Percentiles rank a stretch among this genome's conserved stretches.
phyloP scores from a whole-genome alignment of 2,797 vertebrate genomes.

The Cryptoblepharus egeriae region DNA sequence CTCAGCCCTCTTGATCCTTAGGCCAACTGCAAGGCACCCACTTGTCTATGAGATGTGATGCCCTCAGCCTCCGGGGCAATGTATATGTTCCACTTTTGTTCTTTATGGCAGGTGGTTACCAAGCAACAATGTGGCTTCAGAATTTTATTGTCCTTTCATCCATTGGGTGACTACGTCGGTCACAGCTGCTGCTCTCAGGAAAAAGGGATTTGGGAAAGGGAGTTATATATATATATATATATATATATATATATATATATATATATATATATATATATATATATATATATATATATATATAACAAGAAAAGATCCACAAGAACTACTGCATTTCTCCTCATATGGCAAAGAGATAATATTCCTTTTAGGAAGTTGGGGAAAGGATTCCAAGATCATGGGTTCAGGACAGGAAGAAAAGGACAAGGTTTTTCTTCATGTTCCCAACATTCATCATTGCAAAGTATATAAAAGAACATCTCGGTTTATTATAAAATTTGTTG shows the following conservation, averaged over 20 bases:
- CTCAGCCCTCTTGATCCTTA: background rate
- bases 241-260: too few relatives aligned
- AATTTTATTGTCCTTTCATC: background rate
- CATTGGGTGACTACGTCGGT: background rate
- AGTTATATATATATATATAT: too few relatives aligned
- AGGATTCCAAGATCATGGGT: slow-evolving; percentile 17
- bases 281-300: too few relatives aligned
- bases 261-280: too few relatives aligned
- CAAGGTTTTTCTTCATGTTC: slow-evolving; percentile 13
- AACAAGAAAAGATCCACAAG: slow-evolving; percentile 12
- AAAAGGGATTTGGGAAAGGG: slow-evolving; percentile 2
- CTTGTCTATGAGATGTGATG: slow-evolving; percentile 33
- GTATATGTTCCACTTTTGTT: background rate
- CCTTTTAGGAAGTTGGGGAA: slow-evolving; percentile 27
- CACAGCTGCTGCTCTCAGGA: slow-evolving; percentile 40
- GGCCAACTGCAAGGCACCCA: slow-evolving; percentile 46
- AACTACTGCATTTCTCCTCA: background rate
- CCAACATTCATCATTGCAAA: slow-evolving; percentile 23
- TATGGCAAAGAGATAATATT: slow-evolving; percentile 21
- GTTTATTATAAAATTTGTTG: slow-evolving; percentile 53
- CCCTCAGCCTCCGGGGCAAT: background rate
- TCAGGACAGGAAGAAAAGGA: slow-evolving; percentile 23
- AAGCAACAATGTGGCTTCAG: slow-evolving; percentile 51
- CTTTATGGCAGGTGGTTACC: slow-evolving; percentile 56
- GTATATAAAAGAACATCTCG: slow-evolving; percentile 28